These are phyloP conservation scores for Trichopria drosophilae DNA, from an alignment of 2,888 invertebrate genomes.

Conservation along the genomic window DNA sequence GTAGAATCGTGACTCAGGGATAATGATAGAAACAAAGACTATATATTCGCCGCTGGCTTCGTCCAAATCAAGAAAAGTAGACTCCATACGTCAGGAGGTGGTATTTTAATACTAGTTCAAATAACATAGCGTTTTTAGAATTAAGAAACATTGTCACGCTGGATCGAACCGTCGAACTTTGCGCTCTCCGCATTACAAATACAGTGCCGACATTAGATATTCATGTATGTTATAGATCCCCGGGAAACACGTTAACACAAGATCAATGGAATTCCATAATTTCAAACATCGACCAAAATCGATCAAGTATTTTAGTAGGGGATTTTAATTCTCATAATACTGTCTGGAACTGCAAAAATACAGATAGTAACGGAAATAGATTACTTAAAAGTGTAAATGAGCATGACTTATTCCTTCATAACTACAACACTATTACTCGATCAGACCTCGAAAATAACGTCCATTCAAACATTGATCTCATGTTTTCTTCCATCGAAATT, in stretches of 20 bases:
- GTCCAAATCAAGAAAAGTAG: background rate
- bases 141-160: background rate
- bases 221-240: background rate
- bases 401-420: conserved; percentile 14
- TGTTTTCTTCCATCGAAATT: conserved; percentile 8
- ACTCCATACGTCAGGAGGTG: background rate
- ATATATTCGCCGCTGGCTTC: conserved; percentile 5
- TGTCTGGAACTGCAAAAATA: conserved; percentile 14
- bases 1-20: no score
- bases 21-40: no score
- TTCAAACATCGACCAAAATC: background rate
- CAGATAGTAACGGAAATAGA: conserved; percentile 13
- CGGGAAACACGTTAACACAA: background rate
- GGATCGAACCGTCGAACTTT: background rate
- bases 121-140: background rate
- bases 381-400: conserved; percentile 7
- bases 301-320: conserved; percentile 1
- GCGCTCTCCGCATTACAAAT: background rate
- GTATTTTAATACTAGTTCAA: background rate
- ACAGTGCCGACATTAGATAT: background rate
- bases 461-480: conserved; percentile 20
- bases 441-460: conserved; percentile 5
- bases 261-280: background rate
- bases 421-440: conserved; percentile 2
- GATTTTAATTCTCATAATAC: conserved; percentile 20